Evolutionary conservation across 92 coral and sea anemone species (phyloP).

Genomic region (Paramuricea clavata): DNA sequence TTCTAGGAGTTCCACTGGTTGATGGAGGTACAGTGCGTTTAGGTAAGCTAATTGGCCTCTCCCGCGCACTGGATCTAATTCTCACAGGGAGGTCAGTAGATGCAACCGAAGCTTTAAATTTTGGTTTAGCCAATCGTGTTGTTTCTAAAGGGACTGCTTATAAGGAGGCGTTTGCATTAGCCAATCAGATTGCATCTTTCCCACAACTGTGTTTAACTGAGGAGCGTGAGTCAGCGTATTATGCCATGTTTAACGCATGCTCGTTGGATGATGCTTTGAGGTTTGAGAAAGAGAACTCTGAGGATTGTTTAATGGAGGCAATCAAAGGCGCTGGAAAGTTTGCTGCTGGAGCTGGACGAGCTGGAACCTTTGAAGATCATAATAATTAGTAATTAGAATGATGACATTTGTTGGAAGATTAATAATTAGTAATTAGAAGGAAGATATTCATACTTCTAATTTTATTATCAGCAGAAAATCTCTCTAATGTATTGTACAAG

Average conservation of each 20-base stretch:
- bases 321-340: constrained; percentile 82
- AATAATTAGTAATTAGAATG: constrained; percentile 14
- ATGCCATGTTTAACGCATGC: constrained; percentile 80
- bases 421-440: too few species aligned
- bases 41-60: constrained; percentile 87
- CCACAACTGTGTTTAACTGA: constrained; percentile 81
- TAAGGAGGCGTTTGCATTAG: constrained; percentile 76
- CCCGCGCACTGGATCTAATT: constrained; percentile 87
- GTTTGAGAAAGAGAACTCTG: constrained; percentile 78
- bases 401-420: too few species aligned
- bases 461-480: too few species aligned
- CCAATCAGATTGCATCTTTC: constrained; percentile 71
- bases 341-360: constrained; percentile 82
- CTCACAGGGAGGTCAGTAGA: constrained; percentile 90
- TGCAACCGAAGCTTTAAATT: constrained; percentile 78
- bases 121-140: constrained; percentile 84
- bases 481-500: too few species aligned
- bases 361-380: constrained; percentile 86
- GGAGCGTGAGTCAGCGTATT: constrained; percentile 82
- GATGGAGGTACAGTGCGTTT: constrained; percentile 96
- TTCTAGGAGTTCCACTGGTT: constrained; percentile 36
- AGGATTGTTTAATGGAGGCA: constrained; percentile 72
- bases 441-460: too few species aligned
- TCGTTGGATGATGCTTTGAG: constrained; percentile 84
- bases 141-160: constrained; percentile 84